phyloP scores from a whole-genome alignment of 2,888 invertebrate genomes.

The Sylvicola cinctus region DNA sequence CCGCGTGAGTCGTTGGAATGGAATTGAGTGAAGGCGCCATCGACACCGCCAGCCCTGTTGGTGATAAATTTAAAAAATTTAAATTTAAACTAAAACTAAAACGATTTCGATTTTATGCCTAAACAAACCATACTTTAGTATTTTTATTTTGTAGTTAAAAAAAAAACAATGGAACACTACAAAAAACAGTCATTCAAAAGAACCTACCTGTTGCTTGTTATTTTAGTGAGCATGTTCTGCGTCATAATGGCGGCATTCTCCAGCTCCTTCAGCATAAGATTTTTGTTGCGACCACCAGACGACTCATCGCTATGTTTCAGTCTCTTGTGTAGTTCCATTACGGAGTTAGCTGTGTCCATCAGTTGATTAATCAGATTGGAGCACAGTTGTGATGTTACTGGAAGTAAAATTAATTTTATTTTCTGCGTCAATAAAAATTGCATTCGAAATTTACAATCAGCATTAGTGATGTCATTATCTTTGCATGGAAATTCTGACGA shows the following conservation, averaged over 20 bases:
- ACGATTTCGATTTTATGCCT: too few species aligned
- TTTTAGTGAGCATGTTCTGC: conserved; percentile 25
- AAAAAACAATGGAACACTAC: background rate
- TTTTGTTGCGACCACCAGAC: conserved; percentile 12
- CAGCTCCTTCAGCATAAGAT: conserved; percentile 23
- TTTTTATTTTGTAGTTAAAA: background rate
- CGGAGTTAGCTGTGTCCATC: conserved; percentile 24
- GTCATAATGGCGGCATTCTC: conserved; percentile 28
- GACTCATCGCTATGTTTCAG: conserved; percentile 21
- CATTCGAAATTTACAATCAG: conserved; percentile 25
- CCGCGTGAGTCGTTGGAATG: conserved; percentile 11
- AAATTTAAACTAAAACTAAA: too few species aligned
- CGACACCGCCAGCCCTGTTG: background rate
- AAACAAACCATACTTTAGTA: too few species aligned
- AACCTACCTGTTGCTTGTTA: conserved; percentile 13
- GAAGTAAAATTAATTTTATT: conserved; percentile 8
- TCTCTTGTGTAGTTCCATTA: conserved; percentile 24
- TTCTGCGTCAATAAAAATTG: conserved; percentile 6
- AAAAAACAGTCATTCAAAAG: background rate
- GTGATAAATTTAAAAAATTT: too few species aligned
- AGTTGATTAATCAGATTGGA: conserved; percentile 35
- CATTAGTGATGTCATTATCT: conserved; percentile 27
- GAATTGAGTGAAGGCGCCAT: background rate
- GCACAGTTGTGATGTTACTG: conserved; percentile 40
- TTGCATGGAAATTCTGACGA: conserved; percentile 21